These are phyloP conservation scores for Picathartes gymnocephalus DNA, from an alignment of 2,113 vertebrate species.

Conservation along the genomic window DNA sequence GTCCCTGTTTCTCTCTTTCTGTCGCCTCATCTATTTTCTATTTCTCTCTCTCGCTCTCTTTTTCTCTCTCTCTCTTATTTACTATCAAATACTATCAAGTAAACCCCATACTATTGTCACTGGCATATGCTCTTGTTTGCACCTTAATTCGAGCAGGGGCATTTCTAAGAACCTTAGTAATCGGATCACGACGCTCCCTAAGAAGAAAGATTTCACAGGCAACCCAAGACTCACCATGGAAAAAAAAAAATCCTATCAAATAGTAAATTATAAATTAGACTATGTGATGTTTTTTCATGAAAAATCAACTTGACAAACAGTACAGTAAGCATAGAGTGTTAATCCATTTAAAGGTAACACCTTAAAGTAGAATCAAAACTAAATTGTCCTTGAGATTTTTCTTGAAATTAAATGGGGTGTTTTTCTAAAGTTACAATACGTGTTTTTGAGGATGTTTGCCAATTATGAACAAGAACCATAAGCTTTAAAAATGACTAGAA, in stretches of 20 bases:
- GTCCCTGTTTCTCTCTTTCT: too few species aligned
- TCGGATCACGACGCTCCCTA: too few species aligned
- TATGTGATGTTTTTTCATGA: background rate
- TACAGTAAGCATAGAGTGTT: background rate
- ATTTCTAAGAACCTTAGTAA: too few species aligned
- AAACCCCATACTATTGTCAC: too few species aligned
- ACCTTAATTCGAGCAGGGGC: too few species aligned
- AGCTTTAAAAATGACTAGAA: background rate
- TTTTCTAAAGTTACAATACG: background rate
- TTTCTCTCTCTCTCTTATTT: too few species aligned
- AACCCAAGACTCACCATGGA: fast-evolving
- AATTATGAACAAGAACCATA: background rate
- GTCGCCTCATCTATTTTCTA: too few species aligned
- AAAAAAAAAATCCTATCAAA: background rate
- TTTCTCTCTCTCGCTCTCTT: too few species aligned
- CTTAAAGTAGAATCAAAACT: background rate
- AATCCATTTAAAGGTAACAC: background rate
- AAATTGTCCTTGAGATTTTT: background rate
- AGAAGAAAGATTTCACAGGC: background rate
- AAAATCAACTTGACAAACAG: background rate
- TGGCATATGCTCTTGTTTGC: too few species aligned
- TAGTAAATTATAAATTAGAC: background rate
- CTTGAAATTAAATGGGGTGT: background rate
- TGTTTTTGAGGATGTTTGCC: background rate
- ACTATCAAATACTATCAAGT: too few species aligned